These are phyloP conservation scores for Sebastes melanostomus DNA, from an alignment of 2,797 vertebrate species.

Conservation along the genomic window DNA sequence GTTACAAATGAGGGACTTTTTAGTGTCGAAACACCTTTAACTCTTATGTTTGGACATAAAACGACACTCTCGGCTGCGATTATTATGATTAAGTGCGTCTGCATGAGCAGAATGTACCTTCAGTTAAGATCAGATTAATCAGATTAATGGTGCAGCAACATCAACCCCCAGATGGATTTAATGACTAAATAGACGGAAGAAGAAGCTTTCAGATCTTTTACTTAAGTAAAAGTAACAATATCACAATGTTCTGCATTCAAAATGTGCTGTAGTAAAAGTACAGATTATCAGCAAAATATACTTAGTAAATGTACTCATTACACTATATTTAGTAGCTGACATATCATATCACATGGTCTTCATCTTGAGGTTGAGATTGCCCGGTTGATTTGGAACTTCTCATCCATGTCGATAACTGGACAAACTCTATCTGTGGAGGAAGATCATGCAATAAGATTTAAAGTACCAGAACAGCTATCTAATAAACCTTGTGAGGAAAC, in stretches of 20 bases:
- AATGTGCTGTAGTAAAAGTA: neutral
- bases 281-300: neutral
- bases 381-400: neutral
- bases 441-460: neutral
- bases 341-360: neutral
- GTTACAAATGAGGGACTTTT: neutral
- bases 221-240: neutral
- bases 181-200: neutral
- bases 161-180: conserved; percentile 1
- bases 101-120: conserved; percentile 4
- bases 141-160: conserved; percentile 35
- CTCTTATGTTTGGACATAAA: conserved; percentile 18
- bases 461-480: neutral
- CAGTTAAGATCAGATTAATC: conserved; percentile 37
- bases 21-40: conserved; percentile 19
- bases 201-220: neutral
- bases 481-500: neutral
- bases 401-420: neutral
- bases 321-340: neutral
- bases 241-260: neutral
- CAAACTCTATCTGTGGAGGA: neutral
- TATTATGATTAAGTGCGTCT: conserved; percentile 29
- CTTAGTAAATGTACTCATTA: neutral
- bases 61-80: conserved; percentile 5
- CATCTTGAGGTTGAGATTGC: neutral